A percentile compares a stretch with the other conserved stretches of the same genome.
phyloP scores from a whole-genome alignment of 2,113 vertebrate species.

The Triplophysa dalaica region DNA sequence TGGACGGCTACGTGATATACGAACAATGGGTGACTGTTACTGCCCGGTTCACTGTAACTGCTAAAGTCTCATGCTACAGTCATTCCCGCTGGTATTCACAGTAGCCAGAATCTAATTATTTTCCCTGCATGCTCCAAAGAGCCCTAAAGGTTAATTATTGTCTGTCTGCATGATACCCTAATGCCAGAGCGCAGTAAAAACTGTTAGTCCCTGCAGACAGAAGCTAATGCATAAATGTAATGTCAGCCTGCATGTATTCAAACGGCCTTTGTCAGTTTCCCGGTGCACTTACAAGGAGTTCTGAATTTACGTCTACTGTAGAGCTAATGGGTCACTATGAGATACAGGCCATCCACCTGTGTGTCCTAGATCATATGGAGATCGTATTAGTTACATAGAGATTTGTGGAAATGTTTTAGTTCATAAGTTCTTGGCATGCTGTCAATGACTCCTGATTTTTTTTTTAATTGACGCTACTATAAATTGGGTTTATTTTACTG shows the following conservation, averaged over 20 bases:
- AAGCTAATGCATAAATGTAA: neutral
- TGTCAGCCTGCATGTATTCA: neutral
- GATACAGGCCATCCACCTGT: neutral
- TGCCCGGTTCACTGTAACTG: conserved; percentile 48
- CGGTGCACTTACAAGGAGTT: neutral
- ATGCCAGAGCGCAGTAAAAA: conserved; percentile 67
- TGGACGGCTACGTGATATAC: conserved; percentile 21
- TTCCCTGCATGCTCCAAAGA: conserved; percentile 65
- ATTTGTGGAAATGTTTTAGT: neutral
- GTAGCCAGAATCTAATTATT: conserved; percentile 69
- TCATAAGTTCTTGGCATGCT: too few relatives aligned
- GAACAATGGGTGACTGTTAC: conserved; percentile 36
- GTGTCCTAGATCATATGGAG: neutral
- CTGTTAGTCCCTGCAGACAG: conserved; percentile 35
- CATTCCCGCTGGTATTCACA: conserved; percentile 39
- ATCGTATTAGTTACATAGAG: neutral
- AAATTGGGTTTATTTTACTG: too few relatives aligned
- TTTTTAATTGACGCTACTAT: too few relatives aligned
- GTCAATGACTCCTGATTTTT: too few relatives aligned
- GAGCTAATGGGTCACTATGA: neutral
- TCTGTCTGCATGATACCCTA: conserved; percentile 64
- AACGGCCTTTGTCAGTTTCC: neutral
- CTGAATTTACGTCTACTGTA: neutral
- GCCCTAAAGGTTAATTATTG: conserved; percentile 77
- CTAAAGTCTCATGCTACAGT: conserved; percentile 46